These are phyloP conservation scores for Kryptolebias ocellatus DNA, from an alignment of 2,797 vertebrate genomes.

Conservation along the genomic window DNA sequence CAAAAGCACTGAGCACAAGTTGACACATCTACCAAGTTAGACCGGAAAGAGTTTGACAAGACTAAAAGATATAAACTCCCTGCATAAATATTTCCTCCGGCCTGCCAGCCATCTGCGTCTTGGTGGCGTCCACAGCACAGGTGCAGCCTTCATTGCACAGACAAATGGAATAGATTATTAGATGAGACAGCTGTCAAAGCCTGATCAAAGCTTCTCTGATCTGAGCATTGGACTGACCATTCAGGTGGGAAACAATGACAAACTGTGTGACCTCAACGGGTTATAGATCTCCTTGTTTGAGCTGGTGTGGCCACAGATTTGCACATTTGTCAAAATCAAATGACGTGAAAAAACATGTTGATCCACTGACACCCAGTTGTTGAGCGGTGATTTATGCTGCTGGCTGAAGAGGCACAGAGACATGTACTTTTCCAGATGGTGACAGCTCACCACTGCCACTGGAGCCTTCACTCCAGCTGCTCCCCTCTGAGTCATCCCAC, in stretches of 20 bases:
- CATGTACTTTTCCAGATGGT: constrained; percentile 76
- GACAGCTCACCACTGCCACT: constrained; percentile 74
- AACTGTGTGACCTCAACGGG: constrained; percentile 3
- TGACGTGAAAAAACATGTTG: constrained; percentile 49
- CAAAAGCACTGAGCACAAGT: constrained; percentile 37
- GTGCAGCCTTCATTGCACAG: constrained; percentile 54
- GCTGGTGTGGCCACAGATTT: constrained; percentile 1
- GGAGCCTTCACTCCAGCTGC: constrained; percentile 78
- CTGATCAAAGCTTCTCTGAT: constrained; percentile 70
- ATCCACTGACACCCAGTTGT: constrained; percentile 41
- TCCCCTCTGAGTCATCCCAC: constrained; percentile 79
- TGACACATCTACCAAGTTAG: constrained; percentile 17
- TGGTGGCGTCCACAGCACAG: constrained; percentile 30
- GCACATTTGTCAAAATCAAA: constrained; percentile 1
- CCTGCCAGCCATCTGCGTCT: constrained; percentile 13
- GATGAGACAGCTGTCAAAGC: constrained; percentile 51
- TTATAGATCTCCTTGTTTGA: neutral
- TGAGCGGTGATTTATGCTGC: constrained; percentile 59
- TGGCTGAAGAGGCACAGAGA: constrained; percentile 60
- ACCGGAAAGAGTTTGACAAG: constrained; percentile 38
- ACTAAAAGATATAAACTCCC: constrained; percentile 32
- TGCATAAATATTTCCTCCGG: constrained; percentile 36
- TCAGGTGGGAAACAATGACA: constrained; percentile 25
- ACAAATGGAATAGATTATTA: constrained; percentile 59
- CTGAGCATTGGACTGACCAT: constrained; percentile 37